Percentiles rank a stretch among this genome's conserved stretches.
Evolutionary conservation across 2,797 vertebrate species (phyloP).

Genomic region (Lateolabrax maculatus): DNA sequence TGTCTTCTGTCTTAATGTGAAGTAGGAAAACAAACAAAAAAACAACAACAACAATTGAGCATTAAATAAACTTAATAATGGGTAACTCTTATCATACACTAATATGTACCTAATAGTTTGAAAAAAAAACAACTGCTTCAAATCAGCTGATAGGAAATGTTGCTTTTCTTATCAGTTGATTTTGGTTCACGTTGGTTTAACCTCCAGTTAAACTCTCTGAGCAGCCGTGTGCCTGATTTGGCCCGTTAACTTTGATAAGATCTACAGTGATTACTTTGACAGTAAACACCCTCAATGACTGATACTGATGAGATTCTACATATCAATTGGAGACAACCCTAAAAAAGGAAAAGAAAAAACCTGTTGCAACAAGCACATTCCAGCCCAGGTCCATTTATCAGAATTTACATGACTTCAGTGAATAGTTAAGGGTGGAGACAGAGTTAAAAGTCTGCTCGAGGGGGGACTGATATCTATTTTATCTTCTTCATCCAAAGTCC

Average conservation of each 20-base stretch:
- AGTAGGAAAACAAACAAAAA: neutral
- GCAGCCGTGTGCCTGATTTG: conserved; percentile 48
- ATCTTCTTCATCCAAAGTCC: conserved; percentile 60
- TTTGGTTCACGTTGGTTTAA: conserved; percentile 59
- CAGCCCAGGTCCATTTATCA: conserved; percentile 37
- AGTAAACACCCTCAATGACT: conserved; percentile 50
- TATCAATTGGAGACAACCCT: conserved; percentile 31
- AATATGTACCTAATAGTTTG: neutral
- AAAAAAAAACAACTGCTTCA: no score
- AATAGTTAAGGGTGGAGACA: conserved; percentile 23
- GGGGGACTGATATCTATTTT: conserved; percentile 28
- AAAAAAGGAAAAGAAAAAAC: conserved; percentile 24
- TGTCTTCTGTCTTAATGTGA: neutral
- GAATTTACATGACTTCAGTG: conserved; percentile 41
- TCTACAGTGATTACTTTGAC: conserved; percentile 61
- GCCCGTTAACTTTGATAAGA: conserved; percentile 49
- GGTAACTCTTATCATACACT: neutral
- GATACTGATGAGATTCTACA: conserved; percentile 49
- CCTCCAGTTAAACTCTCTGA: conserved; percentile 57
- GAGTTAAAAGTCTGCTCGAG: conserved; percentile 43
- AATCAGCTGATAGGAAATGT: conserved; percentile 2
- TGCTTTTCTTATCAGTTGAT: conserved; percentile 16
- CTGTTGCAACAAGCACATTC: conserved; percentile 47
- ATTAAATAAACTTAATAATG: neutral
- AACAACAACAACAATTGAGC: neutral